Evolutionary conservation across 2,797 vertebrate species (phyloP).

Genomic region (Zenarchopterus dispar): DNA sequence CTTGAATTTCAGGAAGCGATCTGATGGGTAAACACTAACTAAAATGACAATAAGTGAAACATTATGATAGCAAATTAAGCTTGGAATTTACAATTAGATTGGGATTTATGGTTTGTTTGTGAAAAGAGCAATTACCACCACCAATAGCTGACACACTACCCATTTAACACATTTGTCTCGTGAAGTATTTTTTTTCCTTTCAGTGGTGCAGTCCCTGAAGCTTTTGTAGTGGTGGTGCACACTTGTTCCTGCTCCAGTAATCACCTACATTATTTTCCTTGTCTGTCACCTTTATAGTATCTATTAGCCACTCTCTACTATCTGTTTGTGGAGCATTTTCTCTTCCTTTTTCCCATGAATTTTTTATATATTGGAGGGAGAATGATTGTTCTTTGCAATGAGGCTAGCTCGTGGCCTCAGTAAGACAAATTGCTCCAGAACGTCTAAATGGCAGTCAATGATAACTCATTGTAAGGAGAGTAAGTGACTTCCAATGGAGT

Average conservation of each 20-base stretch:
- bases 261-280: conserved; percentile 83
- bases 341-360: conserved; percentile 86
- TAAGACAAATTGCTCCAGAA: conserved; percentile 96
- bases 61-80: conserved; percentile 29
- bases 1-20: background rate
- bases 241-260: conserved; percentile 75
- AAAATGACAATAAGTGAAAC: conserved; percentile 25
- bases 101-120: conserved; percentile 58
- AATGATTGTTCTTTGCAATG: conserved; percentile 94
- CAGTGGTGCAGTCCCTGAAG: conserved; percentile 61
- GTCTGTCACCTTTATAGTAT: conserved; percentile 82
- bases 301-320: conserved; percentile 84
- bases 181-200: conserved; percentile 43
- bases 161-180: conserved; percentile 75
- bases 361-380: conserved; percentile 93
- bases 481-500: conserved; percentile 96
- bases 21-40: conserved; percentile 2
- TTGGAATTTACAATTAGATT: conserved; percentile 46
- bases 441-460: conserved; percentile 96
- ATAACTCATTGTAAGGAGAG: conserved; percentile 98
- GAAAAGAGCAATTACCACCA: conserved; percentile 67
- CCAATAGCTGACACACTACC: conserved; percentile 65
- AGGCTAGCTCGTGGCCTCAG: conserved; percentile 90
- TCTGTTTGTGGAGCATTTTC: conserved; percentile 84
- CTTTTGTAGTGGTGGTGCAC: conserved; percentile 69